Base-by-base conservation (phyloP, 1,140 invertebrate genomes). In the Heliconius congener region DNA sequence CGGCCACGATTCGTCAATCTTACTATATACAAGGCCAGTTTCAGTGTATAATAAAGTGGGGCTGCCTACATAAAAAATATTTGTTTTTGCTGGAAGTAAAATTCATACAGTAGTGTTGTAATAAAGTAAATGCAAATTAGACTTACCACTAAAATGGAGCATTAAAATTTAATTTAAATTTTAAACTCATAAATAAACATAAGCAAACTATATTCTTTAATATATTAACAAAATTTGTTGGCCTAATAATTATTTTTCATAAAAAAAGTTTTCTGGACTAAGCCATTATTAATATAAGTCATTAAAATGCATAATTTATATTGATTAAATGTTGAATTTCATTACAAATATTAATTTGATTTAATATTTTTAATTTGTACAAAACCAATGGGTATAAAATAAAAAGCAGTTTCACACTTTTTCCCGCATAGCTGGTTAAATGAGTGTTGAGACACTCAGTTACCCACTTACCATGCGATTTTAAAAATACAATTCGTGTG, bases 61-160 rank as follows among this genome's bases (percentile, higher is more conserved):
- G n/a, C 18, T 18, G 50, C 5, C 18, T 57, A 57, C 55, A 57
- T 57, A 57, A n/a, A 66, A 66, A 66, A 66, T 27, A 16, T 27
- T 27, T 13, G 50, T 18, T 52, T 52, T 19, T 52, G 50, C 9
- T 11, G 23, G 13, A 66, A n/a, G 42, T 19, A 8, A 23, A 46
- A 46, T 46, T 46, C 42, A 46, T 46, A 57, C n/a, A 8, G 6
- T 16, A 66, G 27, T 60, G n/a, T 30, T 66, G 27, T 30, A 66
- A 70, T 52, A 23, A 76, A 39, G 70, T 76, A 76, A 76, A 76
- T 71, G 74, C 74, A 70, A 76, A 46, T 39, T n/a, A 76, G 13
- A 30, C 60, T 66, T 66, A 66, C 11, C 23, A 30, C 27, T 66
- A 66, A 30, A 66, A 66, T 16, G 27, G 60, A 11, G n/a, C 9